Evolutionary conservation across 2,113 vertebrate genomes (phyloP).

Genomic region (Bubo scandiacus): DNA sequence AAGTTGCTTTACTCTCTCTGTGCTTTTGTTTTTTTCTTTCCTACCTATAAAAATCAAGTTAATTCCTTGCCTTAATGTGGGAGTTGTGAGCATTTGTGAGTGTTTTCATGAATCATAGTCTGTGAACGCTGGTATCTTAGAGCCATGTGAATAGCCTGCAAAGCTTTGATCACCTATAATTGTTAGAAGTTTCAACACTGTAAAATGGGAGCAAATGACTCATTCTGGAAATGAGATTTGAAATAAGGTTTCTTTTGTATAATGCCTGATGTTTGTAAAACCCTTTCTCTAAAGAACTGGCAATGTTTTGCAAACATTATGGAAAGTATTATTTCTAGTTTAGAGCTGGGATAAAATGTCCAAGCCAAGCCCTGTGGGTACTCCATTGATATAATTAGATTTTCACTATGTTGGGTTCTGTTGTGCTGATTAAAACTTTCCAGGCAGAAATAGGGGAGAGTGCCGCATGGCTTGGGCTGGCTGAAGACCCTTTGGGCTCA

Average conservation of each 20-base stretch:
- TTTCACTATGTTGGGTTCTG: not conserved
- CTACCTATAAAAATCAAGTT: slow-evolving; percentile 16
- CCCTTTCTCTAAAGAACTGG: not conserved
- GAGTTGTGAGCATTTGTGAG: not conserved
- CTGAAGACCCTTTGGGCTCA: no score
- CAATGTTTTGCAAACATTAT: not conserved
- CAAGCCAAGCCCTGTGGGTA: not conserved
- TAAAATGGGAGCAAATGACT: slow-evolving; percentile 28
- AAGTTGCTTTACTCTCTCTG: not conserved
- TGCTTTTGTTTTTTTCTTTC: not conserved
- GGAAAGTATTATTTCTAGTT: not conserved
- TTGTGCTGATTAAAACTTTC: not conserved
- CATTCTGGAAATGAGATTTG: not conserved
- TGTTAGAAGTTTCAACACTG: not conserved
- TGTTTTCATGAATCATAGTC: slow-evolving; percentile 23
- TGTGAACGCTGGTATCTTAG: not conserved
- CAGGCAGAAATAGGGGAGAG: not conserved
- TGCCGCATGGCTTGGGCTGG: not conserved
- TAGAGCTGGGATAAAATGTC: not conserved
- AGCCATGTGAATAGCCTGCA: not conserved
- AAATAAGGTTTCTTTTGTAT: not conserved
- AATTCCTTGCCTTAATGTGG: not conserved
- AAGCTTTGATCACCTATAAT: slow-evolving; percentile 3
- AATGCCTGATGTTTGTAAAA: not conserved
- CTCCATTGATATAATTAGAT: not conserved